Conservation (phyloP, 2,888 invertebrate species). For the Amphipyra tragopoginis region DNA sequence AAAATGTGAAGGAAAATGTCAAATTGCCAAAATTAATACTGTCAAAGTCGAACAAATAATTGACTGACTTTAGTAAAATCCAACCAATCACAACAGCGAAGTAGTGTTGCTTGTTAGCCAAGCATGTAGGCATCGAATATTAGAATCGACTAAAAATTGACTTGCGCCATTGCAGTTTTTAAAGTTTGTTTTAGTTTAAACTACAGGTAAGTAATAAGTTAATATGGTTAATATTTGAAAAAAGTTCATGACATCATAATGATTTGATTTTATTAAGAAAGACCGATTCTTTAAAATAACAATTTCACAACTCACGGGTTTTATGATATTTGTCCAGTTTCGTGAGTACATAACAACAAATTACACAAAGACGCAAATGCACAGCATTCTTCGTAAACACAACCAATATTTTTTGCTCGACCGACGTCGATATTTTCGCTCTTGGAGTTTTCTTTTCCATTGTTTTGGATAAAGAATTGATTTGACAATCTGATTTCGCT, state of each 20-base stretch:
- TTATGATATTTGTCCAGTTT: no score
- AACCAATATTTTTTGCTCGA: conserved; percentile 42
- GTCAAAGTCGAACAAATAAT: background rate
- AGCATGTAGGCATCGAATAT: background rate
- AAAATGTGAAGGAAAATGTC: conserved; percentile 5
- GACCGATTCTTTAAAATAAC: no score
- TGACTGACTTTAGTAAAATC: background rate
- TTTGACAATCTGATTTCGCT: conserved; percentile 59
- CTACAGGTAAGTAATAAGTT: no score
- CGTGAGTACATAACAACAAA: background rate
- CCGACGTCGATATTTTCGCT: conserved; percentile 65
- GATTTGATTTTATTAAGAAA: no score
- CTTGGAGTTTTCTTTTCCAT: conserved; percentile 57
- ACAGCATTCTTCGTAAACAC: conserved; percentile 36
- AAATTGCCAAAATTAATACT: background rate
- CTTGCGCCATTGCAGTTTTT: conserved; percentile 1
- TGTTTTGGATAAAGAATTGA: conserved; percentile 64
- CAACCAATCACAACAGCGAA: conserved; percentile 10
- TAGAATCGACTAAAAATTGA: conserved; percentile 28
- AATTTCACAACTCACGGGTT: no score
- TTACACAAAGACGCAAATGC: background rate
- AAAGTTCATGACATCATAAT: no score
- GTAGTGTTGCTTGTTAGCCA: conserved; percentile 16
- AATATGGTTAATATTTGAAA: no score
- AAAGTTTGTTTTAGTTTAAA: conserved; percentile 8